These are phyloP conservation scores for Deladenus siricidicola DNA, from an alignment of 2,888 invertebrate genomes.

Conservation along the genomic window DNA sequence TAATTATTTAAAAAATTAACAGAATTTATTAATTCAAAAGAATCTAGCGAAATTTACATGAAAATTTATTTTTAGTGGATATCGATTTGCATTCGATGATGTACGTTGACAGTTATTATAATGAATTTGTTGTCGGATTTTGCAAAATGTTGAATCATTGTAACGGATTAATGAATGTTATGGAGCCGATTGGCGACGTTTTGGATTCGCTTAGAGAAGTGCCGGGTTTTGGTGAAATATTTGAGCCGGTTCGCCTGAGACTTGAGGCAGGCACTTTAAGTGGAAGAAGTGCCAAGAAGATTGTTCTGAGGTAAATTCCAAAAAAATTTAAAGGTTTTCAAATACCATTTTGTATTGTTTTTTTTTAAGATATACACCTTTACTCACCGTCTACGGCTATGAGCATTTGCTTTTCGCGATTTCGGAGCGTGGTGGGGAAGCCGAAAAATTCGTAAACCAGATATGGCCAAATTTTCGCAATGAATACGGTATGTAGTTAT, in stretches of 20 bases:
- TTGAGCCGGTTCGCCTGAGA: neutral
- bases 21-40: too few species aligned
- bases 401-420: conserved; percentile 1
- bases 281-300: neutral
- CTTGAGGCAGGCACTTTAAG: neutral
- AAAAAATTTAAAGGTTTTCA: too few species aligned
- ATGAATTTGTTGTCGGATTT: neutral
- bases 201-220: neutral
- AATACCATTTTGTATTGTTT: too few species aligned
- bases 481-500: conserved; percentile 5
- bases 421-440: neutral
- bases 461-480: neutral
- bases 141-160: neutral
- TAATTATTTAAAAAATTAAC: too few species aligned
- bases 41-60: too few species aligned
- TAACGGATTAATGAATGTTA: neutral
- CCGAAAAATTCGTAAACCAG: neutral
- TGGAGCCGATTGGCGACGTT: neutral
- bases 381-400: conserved; percentile 1
- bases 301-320: neutral
- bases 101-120: neutral
- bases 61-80: neutral
- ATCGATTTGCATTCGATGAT: neutral
- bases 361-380: too few species aligned
- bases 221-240: neutral